Evolutionary conservation across 2,113 vertebrate species (phyloP).

Genomic region (Erinaceus europaeus): DNA sequence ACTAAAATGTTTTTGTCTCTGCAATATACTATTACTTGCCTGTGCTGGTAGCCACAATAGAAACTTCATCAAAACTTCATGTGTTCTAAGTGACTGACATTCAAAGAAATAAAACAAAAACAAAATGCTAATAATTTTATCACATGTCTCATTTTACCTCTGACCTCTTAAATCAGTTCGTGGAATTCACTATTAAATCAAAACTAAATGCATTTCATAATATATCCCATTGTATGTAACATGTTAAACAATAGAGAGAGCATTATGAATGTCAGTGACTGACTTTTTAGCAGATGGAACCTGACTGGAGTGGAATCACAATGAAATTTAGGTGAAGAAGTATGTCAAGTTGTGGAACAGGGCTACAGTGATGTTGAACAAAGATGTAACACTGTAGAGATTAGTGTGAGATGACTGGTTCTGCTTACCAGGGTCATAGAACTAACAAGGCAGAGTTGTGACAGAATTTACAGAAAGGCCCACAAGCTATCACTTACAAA

Average conservation of each 20-base stretch:
- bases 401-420: neutral
- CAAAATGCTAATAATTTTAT: neutral
- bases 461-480: neutral
- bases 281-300: neutral
- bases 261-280: neutral
- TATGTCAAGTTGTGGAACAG: neutral
- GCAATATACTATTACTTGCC: neutral
- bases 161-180: neutral
- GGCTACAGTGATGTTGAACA: neutral
- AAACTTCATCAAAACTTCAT: neutral
- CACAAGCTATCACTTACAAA: no score
- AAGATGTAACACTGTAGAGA: neutral
- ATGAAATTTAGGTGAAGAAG: neutral
- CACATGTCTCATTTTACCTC: neutral
- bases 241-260: neutral
- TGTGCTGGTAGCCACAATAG: neutral
- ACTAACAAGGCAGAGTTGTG: neutral
- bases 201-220: neutral
- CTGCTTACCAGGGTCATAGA: rapidly evolving
- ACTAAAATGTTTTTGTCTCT: neutral
- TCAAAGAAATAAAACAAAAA: neutral
- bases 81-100: neutral
- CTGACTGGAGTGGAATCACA: neutral
- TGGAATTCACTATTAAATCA: neutral
- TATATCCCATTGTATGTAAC: neutral